Percentiles rank a stretch among this genome's conserved stretches.
Conservation (phyloP, 35 echinoderm and acorn worm genomes). For the Stichopus chloronotus region DNA sequence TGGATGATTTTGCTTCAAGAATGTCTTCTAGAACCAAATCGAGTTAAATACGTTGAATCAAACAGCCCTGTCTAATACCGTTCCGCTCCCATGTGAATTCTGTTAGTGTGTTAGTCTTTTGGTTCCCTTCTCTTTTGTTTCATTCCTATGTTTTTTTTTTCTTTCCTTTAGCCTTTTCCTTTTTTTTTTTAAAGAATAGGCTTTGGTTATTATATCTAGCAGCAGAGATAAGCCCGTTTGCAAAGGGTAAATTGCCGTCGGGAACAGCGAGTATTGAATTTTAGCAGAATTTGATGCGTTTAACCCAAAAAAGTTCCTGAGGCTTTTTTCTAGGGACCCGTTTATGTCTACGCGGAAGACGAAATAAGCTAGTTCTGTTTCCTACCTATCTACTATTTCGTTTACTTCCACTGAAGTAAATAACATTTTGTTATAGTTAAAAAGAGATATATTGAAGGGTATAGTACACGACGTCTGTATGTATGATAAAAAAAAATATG, state of each 20-base stretch:
- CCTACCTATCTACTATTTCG: neutral
- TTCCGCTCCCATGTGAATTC: conserved; percentile 12
- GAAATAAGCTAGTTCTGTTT: neutral
- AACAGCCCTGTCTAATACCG: neutral
- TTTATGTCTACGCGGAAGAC: neutral
- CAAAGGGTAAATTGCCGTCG: conserved; percentile 46
- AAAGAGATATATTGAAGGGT: too few species aligned
- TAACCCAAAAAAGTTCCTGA: conserved; percentile 49
- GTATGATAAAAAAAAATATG: too few species aligned
- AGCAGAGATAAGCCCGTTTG: conserved; percentile 41
- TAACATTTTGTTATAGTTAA: too few species aligned
- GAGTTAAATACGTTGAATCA: conserved; percentile 10
- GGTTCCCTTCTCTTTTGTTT: neutral
- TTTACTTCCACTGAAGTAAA: too few species aligned
- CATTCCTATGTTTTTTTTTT: too few species aligned
- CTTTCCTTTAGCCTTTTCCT: too few species aligned
- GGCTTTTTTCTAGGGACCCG: conserved; percentile 35
- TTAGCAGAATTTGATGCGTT: conserved; percentile 46
- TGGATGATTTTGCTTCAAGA: conserved; percentile 21
- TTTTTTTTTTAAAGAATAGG: conserved; percentile 7
- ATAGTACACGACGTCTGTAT: too few species aligned
- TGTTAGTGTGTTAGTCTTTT: neutral
- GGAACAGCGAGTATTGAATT: conserved; percentile 35
- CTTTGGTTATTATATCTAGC: conserved; percentile 26
- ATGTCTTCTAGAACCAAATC: neutral